A percentile compares a stretch with the other conserved stretches of the same genome.
Conservation (phyloP, 2,888 invertebrate genomes). For the Lasius fuliginosus region DNA sequence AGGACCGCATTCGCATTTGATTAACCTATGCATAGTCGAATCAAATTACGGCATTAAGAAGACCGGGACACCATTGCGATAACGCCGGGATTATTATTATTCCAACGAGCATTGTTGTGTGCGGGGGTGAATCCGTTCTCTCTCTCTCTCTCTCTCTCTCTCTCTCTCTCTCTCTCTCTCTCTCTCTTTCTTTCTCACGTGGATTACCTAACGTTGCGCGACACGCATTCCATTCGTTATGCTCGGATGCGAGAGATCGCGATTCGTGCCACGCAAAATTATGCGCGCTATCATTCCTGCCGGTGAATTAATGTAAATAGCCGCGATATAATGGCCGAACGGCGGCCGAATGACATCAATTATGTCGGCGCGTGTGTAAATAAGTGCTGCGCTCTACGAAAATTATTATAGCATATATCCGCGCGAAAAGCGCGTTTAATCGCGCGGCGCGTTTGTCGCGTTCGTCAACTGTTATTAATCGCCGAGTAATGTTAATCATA, state of each 20-base stretch:
- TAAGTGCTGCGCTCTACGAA: constrained; percentile 41
- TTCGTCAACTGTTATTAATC: constrained; percentile 55
- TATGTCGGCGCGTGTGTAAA: constrained; percentile 55
- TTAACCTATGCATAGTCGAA: constrained; percentile 10
- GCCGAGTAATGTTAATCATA: constrained; percentile 47
- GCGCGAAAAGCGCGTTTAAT: constrained; percentile 49
- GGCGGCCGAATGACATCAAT: constrained; percentile 52
- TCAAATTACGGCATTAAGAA: constrained; percentile 46
- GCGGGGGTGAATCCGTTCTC: neutral
- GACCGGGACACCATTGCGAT: constrained; percentile 25
- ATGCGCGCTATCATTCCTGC: constrained; percentile 55
- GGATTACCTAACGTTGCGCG: neutral
- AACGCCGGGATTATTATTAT: constrained; percentile 48
- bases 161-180: constrained; percentile 1
- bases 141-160: constrained; percentile 8
- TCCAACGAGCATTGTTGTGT: constrained; percentile 49
- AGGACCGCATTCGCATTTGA: constrained; percentile 2
- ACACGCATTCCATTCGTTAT: constrained; percentile 30
- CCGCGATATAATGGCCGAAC: constrained; percentile 50
- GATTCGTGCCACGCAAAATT: constrained; percentile 45
- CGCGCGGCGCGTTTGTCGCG: constrained; percentile 43
- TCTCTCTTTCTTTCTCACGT: neutral
- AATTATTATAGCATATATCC: constrained; percentile 54
- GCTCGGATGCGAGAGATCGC: constrained; percentile 32
- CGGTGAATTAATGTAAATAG: constrained; percentile 56